Evolutionary conservation across 2,113 vertebrate species (phyloP).

Genomic region (Gasterosteus nipponicus): DNA sequence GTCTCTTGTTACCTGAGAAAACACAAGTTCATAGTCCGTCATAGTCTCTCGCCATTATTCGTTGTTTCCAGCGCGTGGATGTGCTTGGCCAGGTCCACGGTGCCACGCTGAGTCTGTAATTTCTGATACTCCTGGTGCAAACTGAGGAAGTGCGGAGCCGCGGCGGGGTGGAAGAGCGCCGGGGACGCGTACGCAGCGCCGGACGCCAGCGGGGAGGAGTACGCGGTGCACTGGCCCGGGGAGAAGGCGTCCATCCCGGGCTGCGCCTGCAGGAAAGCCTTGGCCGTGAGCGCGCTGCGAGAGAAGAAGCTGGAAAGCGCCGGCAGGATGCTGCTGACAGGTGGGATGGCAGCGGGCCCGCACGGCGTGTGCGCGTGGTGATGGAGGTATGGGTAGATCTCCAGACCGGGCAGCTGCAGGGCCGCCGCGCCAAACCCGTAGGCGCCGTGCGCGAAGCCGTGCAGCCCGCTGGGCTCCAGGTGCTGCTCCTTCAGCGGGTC

Average conservation of each 20-base stretch:
- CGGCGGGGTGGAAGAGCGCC: constrained; percentile 73
- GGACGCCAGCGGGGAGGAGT: constrained; percentile 65
- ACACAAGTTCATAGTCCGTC: constrained; percentile 34
- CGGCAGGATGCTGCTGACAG: constrained; percentile 81
- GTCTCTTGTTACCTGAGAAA: constrained; percentile 79
- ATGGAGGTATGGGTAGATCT: constrained; percentile 77
- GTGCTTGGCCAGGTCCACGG: constrained; percentile 68
- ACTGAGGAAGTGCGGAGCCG: constrained; percentile 73
- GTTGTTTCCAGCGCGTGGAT: constrained; percentile 36
- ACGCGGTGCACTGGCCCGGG: constrained; percentile 50
- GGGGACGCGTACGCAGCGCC: constrained; percentile 65
- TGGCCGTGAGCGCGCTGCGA: constrained; percentile 72
- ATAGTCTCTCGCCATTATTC: constrained; percentile 31
- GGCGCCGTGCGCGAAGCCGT: constrained; percentile 70
- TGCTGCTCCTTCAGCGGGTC: constrained; percentile 77
- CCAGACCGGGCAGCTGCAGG: constrained; percentile 78
- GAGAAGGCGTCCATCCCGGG: constrained; percentile 71
- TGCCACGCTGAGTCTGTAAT: constrained; percentile 68
- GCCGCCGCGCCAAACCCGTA: constrained; percentile 76
- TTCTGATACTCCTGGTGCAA: constrained; percentile 81
- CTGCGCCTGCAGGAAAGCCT: constrained; percentile 77
- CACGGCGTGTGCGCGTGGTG: constrained; percentile 70
- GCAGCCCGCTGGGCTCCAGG: constrained; percentile 70
- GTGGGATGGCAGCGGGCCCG: constrained; percentile 70
- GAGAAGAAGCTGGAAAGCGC: constrained; percentile 82